Percentiles rank a stretch among this genome's conserved stretches.
These are phyloP conservation scores for Fundulus diaphanus DNA, from an alignment of 2,797 vertebrate species.

Conservation along the genomic window DNA sequence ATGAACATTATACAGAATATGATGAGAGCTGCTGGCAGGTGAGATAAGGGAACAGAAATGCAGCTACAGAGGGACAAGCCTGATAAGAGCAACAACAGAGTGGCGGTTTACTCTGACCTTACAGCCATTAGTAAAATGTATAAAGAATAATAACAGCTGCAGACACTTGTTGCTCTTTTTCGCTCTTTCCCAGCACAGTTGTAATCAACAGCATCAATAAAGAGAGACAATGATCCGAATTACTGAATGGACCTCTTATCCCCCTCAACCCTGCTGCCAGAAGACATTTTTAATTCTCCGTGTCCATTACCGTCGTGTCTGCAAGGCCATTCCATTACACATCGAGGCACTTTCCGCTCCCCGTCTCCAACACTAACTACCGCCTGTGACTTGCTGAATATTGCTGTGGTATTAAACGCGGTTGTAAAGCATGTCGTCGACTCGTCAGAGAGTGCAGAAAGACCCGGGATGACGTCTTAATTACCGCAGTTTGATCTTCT, in stretches of 20 bases:
- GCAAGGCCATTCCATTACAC: constrained; percentile 41
- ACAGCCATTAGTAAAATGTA: no score
- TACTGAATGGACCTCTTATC: constrained; percentile 68
- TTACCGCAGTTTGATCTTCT: constrained; percentile 39
- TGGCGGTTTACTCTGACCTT: neutral
- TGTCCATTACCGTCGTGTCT: constrained; percentile 65
- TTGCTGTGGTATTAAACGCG: constrained; percentile 10
- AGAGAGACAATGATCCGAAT: constrained; percentile 65
- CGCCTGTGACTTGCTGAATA: constrained; percentile 19
- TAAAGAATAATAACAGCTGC: neutral
- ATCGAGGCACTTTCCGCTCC: constrained; percentile 28
- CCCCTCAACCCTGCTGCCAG: constrained; percentile 55
- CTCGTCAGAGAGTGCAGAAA: neutral
- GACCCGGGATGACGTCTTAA: constrained; percentile 19
- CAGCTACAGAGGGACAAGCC: constrained; percentile 24
- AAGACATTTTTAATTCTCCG: constrained; percentile 79
- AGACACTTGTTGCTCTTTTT: constrained; percentile 13
- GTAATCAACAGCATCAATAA: constrained; percentile 53
- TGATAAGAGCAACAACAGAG: constrained; percentile 14
- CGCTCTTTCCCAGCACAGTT: constrained; percentile 12
- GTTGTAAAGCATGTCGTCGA: constrained; percentile 4
- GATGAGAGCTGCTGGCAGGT: constrained; percentile 37
- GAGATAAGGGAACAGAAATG: constrained; percentile 42
- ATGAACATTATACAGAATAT: constrained; percentile 48
- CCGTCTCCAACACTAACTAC: constrained; percentile 23